phyloP scores from a whole-genome alignment of 35 echinoderm and acorn worm species.

The Nesometra sesokonis region DNA sequence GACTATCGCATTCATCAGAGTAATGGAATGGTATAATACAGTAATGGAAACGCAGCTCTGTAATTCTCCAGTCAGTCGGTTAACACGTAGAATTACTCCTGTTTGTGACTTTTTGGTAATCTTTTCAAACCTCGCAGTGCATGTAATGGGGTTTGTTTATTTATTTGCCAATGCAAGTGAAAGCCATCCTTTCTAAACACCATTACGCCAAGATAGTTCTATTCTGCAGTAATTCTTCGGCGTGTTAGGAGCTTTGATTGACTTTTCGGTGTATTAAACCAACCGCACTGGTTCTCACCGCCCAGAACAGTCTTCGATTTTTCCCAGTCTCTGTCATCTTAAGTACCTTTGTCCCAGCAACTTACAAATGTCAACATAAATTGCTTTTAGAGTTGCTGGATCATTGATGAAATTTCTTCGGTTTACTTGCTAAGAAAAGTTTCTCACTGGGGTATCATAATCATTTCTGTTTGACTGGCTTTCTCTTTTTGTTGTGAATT shows the following conservation, averaged over 20 bases:
- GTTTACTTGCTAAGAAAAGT: background rate
- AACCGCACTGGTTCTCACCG: background rate
- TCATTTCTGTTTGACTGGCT: background rate
- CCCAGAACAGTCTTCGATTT: background rate
- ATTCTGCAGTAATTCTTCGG: background rate
- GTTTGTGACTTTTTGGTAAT: background rate
- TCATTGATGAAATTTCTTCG: background rate
- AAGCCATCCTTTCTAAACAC: background rate
- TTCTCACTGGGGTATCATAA: background rate
- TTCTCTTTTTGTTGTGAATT: background rate
- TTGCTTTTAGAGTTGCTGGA: background rate
- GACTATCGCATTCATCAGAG: background rate
- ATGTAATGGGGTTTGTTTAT: background rate
- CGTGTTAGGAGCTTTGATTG: background rate
- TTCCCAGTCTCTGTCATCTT: background rate
- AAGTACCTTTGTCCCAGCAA: background rate
- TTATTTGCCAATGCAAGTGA: background rate
- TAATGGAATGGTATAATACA: background rate
- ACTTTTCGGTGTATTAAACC: background rate
- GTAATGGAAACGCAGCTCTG: background rate
- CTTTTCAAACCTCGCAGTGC: background rate
- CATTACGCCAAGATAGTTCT: background rate
- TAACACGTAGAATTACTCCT: background rate
- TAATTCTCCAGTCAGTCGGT: background rate
- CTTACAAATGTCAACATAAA: background rate